Evolutionary conservation across 2,888 invertebrate species (phyloP).

Genomic region (Caenorhabditis drosophilae): DNA sequence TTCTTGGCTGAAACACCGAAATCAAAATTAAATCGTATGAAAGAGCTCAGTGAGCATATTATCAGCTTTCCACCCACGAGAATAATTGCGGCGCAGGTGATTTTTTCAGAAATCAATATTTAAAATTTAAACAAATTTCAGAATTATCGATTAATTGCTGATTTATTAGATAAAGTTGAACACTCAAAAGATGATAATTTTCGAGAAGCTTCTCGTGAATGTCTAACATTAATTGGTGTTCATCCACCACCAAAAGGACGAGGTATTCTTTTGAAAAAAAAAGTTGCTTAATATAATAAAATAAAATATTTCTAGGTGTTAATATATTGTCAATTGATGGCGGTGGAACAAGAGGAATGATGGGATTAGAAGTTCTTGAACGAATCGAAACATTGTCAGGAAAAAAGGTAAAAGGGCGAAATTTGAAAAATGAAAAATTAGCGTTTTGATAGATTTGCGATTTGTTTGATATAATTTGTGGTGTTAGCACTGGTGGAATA

Average conservation of each 20-base stretch:
- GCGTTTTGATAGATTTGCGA: slow-evolving; percentile 74
- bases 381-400: slow-evolving; percentile 76
- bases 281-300: too few relatives aligned
- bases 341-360: slow-evolving; percentile 85
- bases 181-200: slow-evolving; percentile 41
- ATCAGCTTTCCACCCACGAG: slow-evolving; percentile 59
- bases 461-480: slow-evolving; percentile 82
- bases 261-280: too few relatives aligned
- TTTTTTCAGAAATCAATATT: neutral
- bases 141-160: slow-evolving; percentile 44
- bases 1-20: slow-evolving; percentile 44
- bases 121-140: slow-evolving; percentile 4
- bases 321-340: slow-evolving; percentile 86
- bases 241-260: slow-evolving; percentile 44
- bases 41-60: slow-evolving; percentile 57
- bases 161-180: slow-evolving; percentile 42
- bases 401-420: slow-evolving; percentile 71
- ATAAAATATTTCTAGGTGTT: too few relatives aligned
- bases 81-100: slow-evolving; percentile 48
- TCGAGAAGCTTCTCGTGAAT: slow-evolving; percentile 51
- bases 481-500: slow-evolving; percentile 77
- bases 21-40: slow-evolving; percentile 40
- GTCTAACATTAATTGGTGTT: slow-evolving; percentile 59
- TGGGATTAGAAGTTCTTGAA: slow-evolving; percentile 82
- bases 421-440: too few relatives aligned